These are phyloP conservation scores for Coluber constrictor DNA, from an alignment of 2,797 vertebrate species.

Conservation along the genomic window DNA sequence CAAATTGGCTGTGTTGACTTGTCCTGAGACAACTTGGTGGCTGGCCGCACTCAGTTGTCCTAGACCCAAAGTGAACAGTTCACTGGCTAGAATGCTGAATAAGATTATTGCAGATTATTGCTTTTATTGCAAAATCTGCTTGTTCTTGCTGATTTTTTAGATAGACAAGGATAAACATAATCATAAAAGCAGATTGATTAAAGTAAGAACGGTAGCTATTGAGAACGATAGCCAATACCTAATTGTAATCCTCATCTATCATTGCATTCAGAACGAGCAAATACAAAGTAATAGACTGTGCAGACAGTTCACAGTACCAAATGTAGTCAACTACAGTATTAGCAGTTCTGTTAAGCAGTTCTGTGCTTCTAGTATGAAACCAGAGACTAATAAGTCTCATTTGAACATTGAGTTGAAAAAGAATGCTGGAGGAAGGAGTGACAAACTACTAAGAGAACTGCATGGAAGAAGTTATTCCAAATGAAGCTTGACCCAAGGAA, in stretches of 20 bases:
- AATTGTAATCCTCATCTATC: not conserved
- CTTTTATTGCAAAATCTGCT: not conserved
- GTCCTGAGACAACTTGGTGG: not conserved
- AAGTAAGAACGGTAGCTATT: not conserved
- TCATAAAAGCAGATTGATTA: not conserved
- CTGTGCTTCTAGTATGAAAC: not conserved
- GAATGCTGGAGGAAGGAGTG: not conserved
- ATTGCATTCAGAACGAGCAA: not conserved
- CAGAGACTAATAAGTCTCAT: not conserved
- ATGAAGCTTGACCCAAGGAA: not conserved
- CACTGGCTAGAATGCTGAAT: not conserved
- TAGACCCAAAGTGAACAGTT: not conserved
- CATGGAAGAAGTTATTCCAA: not conserved
- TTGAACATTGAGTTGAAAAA: not conserved
- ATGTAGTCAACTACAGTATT: not conserved
- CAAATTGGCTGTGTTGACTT: not conserved
- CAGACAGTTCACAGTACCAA: not conserved
- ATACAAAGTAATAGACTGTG: not conserved
- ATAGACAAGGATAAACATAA: not conserved
- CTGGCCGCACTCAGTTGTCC: not conserved
- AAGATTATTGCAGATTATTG: too few relatives aligned
- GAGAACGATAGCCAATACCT: not conserved
- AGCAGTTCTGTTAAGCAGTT: not conserved
- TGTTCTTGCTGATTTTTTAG: not conserved
- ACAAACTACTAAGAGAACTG: not conserved